Percentiles rank a stretch among this genome's conserved stretches.
Conservation (phyloP, 2,888 invertebrate species). For the Alloscopus bannaensis region DNA sequence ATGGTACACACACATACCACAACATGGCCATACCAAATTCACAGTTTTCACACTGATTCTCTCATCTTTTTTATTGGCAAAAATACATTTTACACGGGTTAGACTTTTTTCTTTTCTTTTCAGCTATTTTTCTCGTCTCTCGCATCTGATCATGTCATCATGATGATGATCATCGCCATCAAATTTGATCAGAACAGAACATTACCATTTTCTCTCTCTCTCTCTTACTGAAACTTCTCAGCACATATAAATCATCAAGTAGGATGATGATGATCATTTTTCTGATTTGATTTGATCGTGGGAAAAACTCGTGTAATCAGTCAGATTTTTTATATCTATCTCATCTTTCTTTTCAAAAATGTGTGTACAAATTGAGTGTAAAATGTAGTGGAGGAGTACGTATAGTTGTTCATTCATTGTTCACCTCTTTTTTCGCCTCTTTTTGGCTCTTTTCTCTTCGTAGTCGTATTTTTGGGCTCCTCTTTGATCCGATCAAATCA, state of each 20-base stretch:
- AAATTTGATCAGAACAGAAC: conserved; percentile 35
- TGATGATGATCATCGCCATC: conserved; percentile 16
- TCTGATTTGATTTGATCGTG: conserved; percentile 59
- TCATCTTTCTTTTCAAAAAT: conserved; percentile 17
- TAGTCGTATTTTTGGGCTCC: background rate
- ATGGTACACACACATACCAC: conserved; percentile 8
- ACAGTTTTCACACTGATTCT: conserved; percentile 59
- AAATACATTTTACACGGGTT: conserved; percentile 41
- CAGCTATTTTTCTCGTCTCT: background rate
- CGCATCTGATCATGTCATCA: conserved; percentile 37
- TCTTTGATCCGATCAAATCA: conserved; percentile 58
- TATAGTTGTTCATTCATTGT: conserved; percentile 55
- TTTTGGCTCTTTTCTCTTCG: conserved; percentile 37
- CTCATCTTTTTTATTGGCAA: conserved; percentile 53
- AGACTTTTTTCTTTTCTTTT: conserved; percentile 1
- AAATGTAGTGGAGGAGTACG: background rate
- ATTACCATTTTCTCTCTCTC: conserved; percentile 34
- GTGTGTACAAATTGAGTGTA: conserved; percentile 38
- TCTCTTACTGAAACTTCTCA: too few relatives aligned
- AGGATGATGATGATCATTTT: conserved; percentile 47
- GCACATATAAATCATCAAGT: conserved; percentile 32
- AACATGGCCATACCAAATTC: conserved; percentile 44
- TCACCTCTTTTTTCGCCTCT: conserved; percentile 35
- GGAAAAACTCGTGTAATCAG: conserved; percentile 34
- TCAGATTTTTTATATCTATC: conserved; percentile 11